Base-by-base conservation (phyloP, 2,888 invertebrate species). In the Oscheius sp. region DNA sequence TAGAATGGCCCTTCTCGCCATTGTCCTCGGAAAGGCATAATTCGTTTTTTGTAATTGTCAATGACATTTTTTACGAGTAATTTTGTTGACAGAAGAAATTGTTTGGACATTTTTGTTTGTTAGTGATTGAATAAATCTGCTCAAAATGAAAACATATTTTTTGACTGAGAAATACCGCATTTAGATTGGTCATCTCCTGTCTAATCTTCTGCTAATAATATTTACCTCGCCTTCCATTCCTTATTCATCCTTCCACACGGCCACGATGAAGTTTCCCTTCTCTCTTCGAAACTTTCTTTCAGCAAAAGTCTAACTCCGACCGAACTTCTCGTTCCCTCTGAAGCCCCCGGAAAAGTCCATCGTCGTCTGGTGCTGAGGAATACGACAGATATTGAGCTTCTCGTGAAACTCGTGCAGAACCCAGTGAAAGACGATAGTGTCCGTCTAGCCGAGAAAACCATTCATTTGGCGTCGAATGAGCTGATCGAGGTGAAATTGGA, bases 1-100 rank as follows among this genome's bases (percentile, higher is more conserved):
- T 20, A 90, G 98, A 61, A 99, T 99, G 98, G 96, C 98, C 0
- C 89, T 99, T 1, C 89, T 99, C 20, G 92, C 95, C 0, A 92
- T 94, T 91, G 92, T 95, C 1, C 90, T 94, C 14, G 94, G 93
- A 59, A 62, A 62, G 30, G 62, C 47, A 12, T 62, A 47, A 41
- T 17, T 22, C 12, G 24, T 47, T 47, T 24, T 22, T 47, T 47
- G 49, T 47, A 22, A 22, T 24, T 47, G 8, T 47, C 24, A 26
- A 26, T 47, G 12, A 47, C 47, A 22, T 47, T 14, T 47, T 47
- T 47, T 47, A 41, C 41, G 41, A 41, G 41, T 41, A 41, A 17
- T 41, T 41, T 41, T 41, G n/a, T n/a, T n/a, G n/a, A n/a, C n/a
- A n/a, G n/a, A n/a, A n/a, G n/a, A n/a, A n/a, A n/a, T n/a, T n/a